A percentile compares a stretch with the other conserved stretches of the same genome.
Conservation (phyloP, 2,888 invertebrate species). For the Druceiella hillmani region DNA sequence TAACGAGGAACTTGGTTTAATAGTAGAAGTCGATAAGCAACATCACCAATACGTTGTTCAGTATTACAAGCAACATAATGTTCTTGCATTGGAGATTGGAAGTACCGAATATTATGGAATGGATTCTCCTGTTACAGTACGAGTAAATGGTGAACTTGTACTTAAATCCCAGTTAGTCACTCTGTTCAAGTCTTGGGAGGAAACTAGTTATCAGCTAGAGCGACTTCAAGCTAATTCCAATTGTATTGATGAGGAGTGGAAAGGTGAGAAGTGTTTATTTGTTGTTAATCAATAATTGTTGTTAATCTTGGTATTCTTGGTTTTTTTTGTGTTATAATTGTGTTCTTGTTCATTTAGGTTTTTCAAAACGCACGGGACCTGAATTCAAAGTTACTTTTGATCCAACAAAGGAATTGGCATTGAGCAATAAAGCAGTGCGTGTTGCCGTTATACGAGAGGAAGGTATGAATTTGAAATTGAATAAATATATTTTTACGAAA, state of each 20-base stretch:
- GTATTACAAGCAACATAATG: conserved; percentile 55
- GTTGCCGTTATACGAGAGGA: conserved; percentile 96
- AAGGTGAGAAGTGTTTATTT: conserved; percentile 34
- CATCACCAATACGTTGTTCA: conserved; percentile 54
- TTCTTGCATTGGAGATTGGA: conserved; percentile 65
- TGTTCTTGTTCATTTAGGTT: conserved; percentile 31
- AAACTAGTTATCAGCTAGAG: conserved; percentile 89
- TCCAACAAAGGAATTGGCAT: conserved; percentile 50
- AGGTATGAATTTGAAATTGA: too few species aligned
- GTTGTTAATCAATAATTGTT: neutral
- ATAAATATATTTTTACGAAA: neutral
- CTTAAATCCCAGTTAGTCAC: conserved; percentile 59
- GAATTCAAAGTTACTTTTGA: conserved; percentile 68
- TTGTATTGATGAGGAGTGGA: conserved; percentile 77
- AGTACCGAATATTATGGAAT: conserved; percentile 61
- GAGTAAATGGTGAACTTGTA: conserved; percentile 54
- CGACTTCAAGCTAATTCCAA: conserved; percentile 73
- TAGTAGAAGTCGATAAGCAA: conserved; percentile 63
- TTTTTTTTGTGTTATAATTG: conserved; percentile 6
- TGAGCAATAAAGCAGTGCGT: conserved; percentile 45
- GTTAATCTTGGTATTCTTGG: too few species aligned
- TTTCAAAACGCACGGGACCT: conserved; percentile 64
- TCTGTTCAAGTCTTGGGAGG: conserved; percentile 87
- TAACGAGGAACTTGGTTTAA: conserved; percentile 82
- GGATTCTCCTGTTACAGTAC: conserved; percentile 52